Evolutionary conservation across 1,140 invertebrate genomes (phyloP), one percentile per base, ranked within the genome.

Genomic region (Dinoponera quadriceps): DNA sequence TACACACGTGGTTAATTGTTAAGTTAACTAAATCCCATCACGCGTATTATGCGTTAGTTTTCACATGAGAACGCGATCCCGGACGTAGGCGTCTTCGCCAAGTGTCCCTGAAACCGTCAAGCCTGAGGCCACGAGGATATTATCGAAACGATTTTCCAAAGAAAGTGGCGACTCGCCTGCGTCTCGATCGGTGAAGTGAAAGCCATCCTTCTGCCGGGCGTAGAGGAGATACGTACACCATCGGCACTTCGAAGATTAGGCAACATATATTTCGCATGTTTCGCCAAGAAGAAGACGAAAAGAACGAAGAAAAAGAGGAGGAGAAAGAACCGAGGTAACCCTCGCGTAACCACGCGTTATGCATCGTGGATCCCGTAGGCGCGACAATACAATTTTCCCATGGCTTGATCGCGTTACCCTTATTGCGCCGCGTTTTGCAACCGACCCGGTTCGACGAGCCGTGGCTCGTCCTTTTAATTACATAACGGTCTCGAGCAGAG

Each of bases 71-170:
- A 5, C 29, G 29, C 9, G 25, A 18, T 33, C 38, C 22, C n/a
- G 1, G 22, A 16, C 48, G 44, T 20, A 48, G 18, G 7, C 16
- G 18, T 48, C 27, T 25, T n/a, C 4, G 16, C 51, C 9, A 66
- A 77, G 51, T 33, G 20, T 16, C 48, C n/a, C 33, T 65, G 3
- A 49, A n/a, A 33, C 29, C 2, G 29, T 33, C 29, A 33, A 5
- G 29, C 29, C 29, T 44, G 38, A 44, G 7, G 13, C 11, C 18
- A 14, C 18, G 5, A n/a, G 38, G 38, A 73, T 20, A 16, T 74
- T 74, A 38, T 25, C 22, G 44, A 65, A 33, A 66, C 16, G 11
- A 66, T 77, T 77, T 66, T 51, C 73, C 27, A 77, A 77, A 77
- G 44, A 54, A 77, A 65, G 44, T 65, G 51, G 59, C 44, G 16